Evolutionary conservation across 1,140 invertebrate species (phyloP).

Genomic region (Euschistus heros): DNA sequence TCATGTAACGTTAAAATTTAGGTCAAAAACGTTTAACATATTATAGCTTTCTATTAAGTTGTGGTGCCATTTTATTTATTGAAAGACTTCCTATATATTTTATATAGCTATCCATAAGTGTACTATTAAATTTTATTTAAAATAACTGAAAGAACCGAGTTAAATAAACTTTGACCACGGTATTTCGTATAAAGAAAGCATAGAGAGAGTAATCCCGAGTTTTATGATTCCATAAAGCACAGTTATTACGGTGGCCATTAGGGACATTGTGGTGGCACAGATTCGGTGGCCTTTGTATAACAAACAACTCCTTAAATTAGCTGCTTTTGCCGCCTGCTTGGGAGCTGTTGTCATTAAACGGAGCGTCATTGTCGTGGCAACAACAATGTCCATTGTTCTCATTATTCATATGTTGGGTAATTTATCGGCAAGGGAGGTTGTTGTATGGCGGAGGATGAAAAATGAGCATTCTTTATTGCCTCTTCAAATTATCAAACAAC

Average conservation of each 20-base stretch:
- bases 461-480: conserved; percentile 10
- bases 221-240: conserved; percentile 1
- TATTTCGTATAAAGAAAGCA: too few relatives aligned
- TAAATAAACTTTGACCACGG: too few relatives aligned
- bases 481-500: conserved; percentile 4
- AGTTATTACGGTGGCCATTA: neutral
- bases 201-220: neutral
- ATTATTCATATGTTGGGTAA: conserved; percentile 10
- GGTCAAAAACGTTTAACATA: too few relatives aligned
- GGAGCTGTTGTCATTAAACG: conserved; percentile 1
- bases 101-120: too few relatives aligned
- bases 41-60: too few relatives aligned
- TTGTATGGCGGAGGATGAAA: conserved; percentile 1
- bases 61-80: too few relatives aligned
- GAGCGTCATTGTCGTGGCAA: neutral
- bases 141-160: too few relatives aligned
- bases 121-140: too few relatives aligned
- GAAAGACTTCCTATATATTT: too few relatives aligned
- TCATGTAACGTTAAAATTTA: too few relatives aligned
- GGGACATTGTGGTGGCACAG: neutral
- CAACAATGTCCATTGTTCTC: conserved; percentile 8
- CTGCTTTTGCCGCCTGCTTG: neutral
- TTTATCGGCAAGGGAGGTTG: neutral
- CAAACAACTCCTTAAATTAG: conserved; percentile 7
- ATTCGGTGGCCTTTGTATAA: conserved; percentile 1